Base-by-base conservation (phyloP, 1,140 invertebrate genomes). In the Homalodisca vitripennis region DNA sequence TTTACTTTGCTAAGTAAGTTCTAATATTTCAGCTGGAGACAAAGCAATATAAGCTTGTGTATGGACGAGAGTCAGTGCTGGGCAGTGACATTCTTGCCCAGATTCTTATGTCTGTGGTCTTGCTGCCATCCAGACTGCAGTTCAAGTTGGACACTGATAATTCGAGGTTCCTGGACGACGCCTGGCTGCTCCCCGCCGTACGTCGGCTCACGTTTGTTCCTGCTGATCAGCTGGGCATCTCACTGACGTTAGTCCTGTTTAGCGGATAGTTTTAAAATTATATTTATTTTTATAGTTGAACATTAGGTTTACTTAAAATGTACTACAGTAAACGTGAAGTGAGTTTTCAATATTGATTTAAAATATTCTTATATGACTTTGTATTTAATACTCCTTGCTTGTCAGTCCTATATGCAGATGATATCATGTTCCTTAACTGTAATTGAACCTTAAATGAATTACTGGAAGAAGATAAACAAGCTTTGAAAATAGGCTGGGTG, bases 11-110 rank as follows among this genome's bases (percentile, higher is more conserved):
- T 51, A 3, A n/a, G n/a, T n/a, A n/a, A n/a, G n/a, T n/a, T n/a
- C n/a, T n/a, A n/a, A n/a, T n/a, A n/a, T 66, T 53, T 0, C 34
- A 69, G 68, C 12, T 62, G 17, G n/a, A 63, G 24, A 6, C 34
- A 3, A 60, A 30, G 31, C 55, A 69, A 30, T 63, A 17, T 13
- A 63, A 63, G 26, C 17, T 26, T 13, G 12, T 46, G 3, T 63
- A 69, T 30, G 20, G 17, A 12, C 31, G 34, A 14, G 51, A 69
- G 74, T 60, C 70, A 17, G 83, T 85, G 62, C 68, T 84, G 30
- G 84, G 84, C 17, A 82, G 86, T 76, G 83, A 85, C 76, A 87
- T 86, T 70, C 71, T 87, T 24, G 78, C 80, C 0, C 82, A 87
- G 77, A 86, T 87, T 73, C 79, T 86, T 62, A 68, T 86, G 55